Evolutionary conservation across 2,113 vertebrate genomes (phyloP).

Genomic region (Plectropomus leopardus): DNA sequence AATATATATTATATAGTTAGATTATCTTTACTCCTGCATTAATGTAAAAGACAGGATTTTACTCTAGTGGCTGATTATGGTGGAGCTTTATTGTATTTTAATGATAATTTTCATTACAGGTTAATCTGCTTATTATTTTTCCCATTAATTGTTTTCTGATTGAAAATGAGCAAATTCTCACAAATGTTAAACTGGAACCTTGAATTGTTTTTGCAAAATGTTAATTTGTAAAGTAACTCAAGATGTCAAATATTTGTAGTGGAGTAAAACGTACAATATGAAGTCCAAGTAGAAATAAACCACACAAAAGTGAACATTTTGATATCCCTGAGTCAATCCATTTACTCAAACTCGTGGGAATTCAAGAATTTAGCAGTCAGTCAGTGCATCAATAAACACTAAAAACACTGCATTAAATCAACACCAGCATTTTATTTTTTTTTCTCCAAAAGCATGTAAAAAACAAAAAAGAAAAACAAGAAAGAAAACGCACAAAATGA

Average conservation of each 20-base stretch:
- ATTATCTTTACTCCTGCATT: background rate
- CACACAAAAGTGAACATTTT: background rate
- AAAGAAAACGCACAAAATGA: slow-evolving; percentile 73
- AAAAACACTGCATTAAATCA: slow-evolving; percentile 42
- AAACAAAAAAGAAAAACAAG: slow-evolving; percentile 61
- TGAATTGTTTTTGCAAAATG: no score
- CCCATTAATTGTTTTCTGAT: background rate
- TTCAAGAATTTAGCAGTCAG: background rate
- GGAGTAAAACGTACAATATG: background rate
- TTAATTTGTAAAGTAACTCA: no score
- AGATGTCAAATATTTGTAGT: background rate
- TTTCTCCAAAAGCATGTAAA: slow-evolving; percentile 84
- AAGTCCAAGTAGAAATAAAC: background rate
- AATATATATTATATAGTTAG: background rate
- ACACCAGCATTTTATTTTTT: slow-evolving; percentile 80
- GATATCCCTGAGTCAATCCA: background rate
- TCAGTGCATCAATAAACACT: background rate
- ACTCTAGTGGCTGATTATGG: background rate
- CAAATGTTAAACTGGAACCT: no score
- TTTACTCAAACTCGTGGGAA: background rate
- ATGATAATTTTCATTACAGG: background rate
- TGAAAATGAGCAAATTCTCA: no score
- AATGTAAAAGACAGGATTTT: background rate
- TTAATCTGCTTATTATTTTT: no score
- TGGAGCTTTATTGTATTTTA: background rate